Conservation (phyloP, 1,140 invertebrate species). For the Rhyzopertha dominica region DNA sequence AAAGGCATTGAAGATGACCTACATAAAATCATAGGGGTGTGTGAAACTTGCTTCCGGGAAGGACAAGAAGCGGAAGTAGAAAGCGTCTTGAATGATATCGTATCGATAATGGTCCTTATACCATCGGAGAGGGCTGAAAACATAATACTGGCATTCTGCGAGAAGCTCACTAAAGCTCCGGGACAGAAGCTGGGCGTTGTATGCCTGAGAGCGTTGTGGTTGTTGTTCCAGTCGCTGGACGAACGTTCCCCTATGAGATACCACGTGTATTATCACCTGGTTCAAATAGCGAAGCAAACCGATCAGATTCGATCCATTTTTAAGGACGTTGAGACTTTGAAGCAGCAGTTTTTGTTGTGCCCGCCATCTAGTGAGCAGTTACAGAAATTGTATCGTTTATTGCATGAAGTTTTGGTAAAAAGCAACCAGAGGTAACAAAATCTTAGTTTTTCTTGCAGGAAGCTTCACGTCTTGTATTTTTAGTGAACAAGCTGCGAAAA, state of each 20-base stretch:
- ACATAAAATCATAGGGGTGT: constrained; percentile 91
- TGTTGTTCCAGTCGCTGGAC: constrained; percentile 86
- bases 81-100: constrained; percentile 82
- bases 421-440: constrained; percentile 66
- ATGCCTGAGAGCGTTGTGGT: constrained; percentile 81
- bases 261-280: constrained; percentile 86
- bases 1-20: constrained; percentile 91
- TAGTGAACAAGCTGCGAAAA: constrained; percentile 87
- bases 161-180: constrained; percentile 89
- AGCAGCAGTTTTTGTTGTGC: constrained; percentile 76
- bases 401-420: constrained; percentile 81
- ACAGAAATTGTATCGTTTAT: constrained; percentile 82
- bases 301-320: constrained; percentile 80
- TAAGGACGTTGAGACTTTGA: constrained; percentile 72
- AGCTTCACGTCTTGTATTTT: constrained; percentile 24
- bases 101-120: constrained; percentile 87
- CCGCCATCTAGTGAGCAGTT: constrained; percentile 86
- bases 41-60: constrained; percentile 86
- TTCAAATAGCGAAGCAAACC: constrained; percentile 81
- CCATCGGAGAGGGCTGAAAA: constrained; percentile 84
- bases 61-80: constrained; percentile 75
- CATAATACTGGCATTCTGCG: constrained; percentile 85
- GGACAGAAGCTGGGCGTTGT: constrained; percentile 74
- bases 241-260: constrained; percentile 79
- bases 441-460: constrained; percentile 11